phyloP scores from a whole-genome alignment of 2,113 vertebrate genomes.

The Protomyctophum bolini region DNA sequence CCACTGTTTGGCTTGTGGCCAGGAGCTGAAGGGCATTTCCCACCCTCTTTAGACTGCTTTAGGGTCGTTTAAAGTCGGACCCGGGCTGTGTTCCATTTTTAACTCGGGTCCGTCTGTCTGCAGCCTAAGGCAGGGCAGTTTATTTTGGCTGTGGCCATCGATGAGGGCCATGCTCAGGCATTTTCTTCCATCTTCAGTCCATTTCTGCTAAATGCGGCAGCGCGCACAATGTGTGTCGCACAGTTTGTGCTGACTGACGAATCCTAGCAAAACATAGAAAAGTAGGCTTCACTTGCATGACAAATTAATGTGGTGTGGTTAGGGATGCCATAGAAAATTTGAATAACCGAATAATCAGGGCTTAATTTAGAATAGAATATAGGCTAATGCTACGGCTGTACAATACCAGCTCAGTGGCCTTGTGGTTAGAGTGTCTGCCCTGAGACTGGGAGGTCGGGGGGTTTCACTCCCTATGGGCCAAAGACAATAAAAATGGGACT shows the following conservation, averaged over 20 bases:
- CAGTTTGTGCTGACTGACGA: constrained; percentile 33
- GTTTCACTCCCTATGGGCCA: too few species aligned
- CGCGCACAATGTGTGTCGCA: background rate
- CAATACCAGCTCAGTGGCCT: too few species aligned
- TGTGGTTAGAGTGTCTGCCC: too few species aligned
- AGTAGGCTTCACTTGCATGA: constrained; percentile 45
- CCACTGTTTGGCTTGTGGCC: background rate
- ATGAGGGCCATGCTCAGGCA: constrained; percentile 3
- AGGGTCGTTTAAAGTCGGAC: background rate
- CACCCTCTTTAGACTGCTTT: background rate
- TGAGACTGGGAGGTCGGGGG: too few species aligned
- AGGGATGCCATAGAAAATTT: too few species aligned
- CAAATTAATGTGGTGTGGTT: constrained; percentile 33
- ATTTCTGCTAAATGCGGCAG: too few species aligned
- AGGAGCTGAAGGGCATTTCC: too few species aligned
- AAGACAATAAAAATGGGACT: too few species aligned
- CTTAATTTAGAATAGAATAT: too few species aligned
- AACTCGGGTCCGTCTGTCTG: background rate
- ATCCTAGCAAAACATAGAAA: constrained; percentile 42
- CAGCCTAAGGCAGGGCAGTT: constrained; percentile 5
- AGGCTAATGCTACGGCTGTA: too few species aligned
- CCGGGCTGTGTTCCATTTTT: background rate
- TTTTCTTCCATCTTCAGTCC: background rate
- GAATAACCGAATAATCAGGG: too few species aligned
- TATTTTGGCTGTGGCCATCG: background rate